Base-by-base conservation (phyloP, 2,113 vertebrate genomes). In the Cryptomyrus ogoouensis region DNA sequence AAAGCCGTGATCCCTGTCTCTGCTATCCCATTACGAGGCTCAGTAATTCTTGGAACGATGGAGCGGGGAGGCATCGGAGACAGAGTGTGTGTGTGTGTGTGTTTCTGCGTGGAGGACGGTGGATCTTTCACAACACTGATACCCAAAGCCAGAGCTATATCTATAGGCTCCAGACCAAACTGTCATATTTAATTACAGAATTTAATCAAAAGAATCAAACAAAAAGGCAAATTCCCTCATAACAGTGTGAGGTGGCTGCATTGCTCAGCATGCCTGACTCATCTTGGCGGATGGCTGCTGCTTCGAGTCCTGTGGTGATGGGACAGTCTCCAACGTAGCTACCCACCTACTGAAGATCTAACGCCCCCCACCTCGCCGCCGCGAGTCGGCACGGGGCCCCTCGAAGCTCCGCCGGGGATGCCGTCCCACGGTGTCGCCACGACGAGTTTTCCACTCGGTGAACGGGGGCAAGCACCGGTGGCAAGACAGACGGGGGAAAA, bases 11-110 rank as follows among this genome's bases (percentile, higher is more conserved):
- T 95, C 92, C 93, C 93, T 92, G 92, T 93, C 93, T 94, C 94
- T 91, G 92, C 93, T 93, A 95, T 94, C 93, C 95, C 94, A 94
- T 95, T 95, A 95, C 94, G 94, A 91, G 94, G 93, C 94, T 94
- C 91, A 93, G 84, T 92, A 94, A 93, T 90, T 94, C 89, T 53
- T 52, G 88, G 92, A 92, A 91, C 91, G 90, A 91, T 92, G 90
- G 89, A 83, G 21, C 49, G 35, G 80, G 4, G 27, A 90, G 89
- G 19, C 83, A 91, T 93, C 93, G 92, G 93, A 93, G 94, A 91
- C 91, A 90, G 91, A 93, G 90, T 44, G 49, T 49, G 50, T 50
- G 52, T 52, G 91, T 49, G 24, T 89, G 58, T 90, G 42, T 83
- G 83, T 83, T 92, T 92, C 89, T 92, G 85, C 92, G 89, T 90